Base-by-base conservation (phyloP, 2,888 invertebrate genomes). In the Polia nebulosa region DNA sequence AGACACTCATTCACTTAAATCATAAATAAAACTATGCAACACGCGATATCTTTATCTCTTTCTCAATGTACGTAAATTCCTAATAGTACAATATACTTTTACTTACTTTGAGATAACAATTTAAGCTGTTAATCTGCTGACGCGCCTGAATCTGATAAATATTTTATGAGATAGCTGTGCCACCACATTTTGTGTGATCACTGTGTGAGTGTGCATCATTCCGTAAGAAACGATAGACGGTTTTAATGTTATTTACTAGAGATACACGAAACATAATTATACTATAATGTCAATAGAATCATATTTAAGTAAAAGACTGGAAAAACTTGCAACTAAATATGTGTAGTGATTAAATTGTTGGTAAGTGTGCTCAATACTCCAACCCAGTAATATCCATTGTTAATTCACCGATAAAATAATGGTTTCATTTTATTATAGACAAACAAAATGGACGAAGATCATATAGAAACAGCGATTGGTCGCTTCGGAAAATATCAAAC, bases 401-500 rank as follows among this genome's bases (percentile, higher is more conserved):
- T 20, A 20, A 56, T 49, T 34, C 3, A 39, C 20, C 0, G 5
- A n/a, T 11, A 0, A 1, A 56, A 17, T 44, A n/a, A 49, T 29
- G 9, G 7, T 22, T 29, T 51, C 25, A 2, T 20, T n/a, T 9
- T 29, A 15, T 61, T 29, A 0, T 32, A 70, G 53, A 56, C 2
- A 34, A 57, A 45, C n/a, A 78, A 69, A 47, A 81, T 77, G 82
- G 81, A 84, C 17, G 90, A 89, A 67, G 91, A 91, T 76, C 87
- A 81, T 1, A 89, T 91, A 76, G 91, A 91, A 86, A 96, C 87
- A 88, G 91, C 96, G 1, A 96, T 96, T 81, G 96, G 96, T 5
- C 87, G 90, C 8, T 95, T 96, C 83, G 96, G 96, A 45, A 94
- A 90, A 74, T 96, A 96, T 89, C 96, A 96, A 83, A 90, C 94